Evolutionary conservation across 2,888 invertebrate species (phyloP).

Genomic region (Drosophila putrida): DNA sequence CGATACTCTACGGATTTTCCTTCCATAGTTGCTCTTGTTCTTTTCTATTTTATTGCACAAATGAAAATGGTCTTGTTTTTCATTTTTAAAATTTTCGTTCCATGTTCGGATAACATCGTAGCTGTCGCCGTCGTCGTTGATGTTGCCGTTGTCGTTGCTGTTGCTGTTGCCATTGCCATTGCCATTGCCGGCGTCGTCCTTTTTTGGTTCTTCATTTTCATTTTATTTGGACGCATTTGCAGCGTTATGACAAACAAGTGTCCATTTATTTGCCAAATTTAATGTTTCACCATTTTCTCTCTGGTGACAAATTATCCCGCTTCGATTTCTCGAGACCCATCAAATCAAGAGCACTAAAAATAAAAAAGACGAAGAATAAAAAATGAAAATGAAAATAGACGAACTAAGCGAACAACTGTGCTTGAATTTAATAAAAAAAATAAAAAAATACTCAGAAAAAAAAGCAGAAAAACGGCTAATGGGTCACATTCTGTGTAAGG

Average conservation of each 20-base stretch:
- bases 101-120: constrained; percentile 56
- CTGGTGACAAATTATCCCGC: constrained; percentile 76
- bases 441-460: constrained; percentile 4
- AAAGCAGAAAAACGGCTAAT: constrained; percentile 55
- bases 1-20: constrained; percentile 4
- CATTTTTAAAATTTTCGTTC: constrained; percentile 61
- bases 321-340: constrained; percentile 72
- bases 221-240: constrained; percentile 77
- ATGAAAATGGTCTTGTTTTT: constrained; percentile 80
- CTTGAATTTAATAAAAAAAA: constrained; percentile 65
- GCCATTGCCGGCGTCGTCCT: constrained; percentile 28
- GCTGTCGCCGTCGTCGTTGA: constrained; percentile 33
- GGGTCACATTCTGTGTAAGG: constrained; percentile 63
- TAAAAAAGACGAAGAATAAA: background rate
- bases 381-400: constrained; percentile 13
- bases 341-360: constrained; percentile 34
- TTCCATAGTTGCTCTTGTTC: constrained; percentile 43
- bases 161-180: background rate
- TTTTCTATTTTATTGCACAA: constrained; percentile 76
- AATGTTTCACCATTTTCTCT: constrained; percentile 77
- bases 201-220: constrained; percentile 54
- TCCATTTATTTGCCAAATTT: constrained; percentile 81
- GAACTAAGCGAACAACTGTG: constrained; percentile 60
- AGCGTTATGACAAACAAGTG: constrained; percentile 81
- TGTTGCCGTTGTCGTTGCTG: constrained; percentile 8